Percentiles rank a stretch among this genome's conserved stretches.
Conservation (phyloP, 2,113 vertebrate genomes). For the Quiscalus mexicanus region DNA sequence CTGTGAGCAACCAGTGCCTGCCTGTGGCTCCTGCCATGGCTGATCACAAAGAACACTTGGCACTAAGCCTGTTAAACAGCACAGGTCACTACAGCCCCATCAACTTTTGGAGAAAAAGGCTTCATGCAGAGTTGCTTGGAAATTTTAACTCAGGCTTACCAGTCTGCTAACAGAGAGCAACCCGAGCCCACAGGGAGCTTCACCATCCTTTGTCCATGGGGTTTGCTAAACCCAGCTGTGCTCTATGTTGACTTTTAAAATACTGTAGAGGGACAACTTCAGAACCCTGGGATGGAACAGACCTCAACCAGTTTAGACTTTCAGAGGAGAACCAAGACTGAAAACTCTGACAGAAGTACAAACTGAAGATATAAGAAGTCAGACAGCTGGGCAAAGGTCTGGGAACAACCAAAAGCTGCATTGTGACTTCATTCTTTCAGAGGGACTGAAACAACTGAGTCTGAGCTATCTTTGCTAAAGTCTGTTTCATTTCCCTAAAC, state of each 20-base stretch:
- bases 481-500: background rate
- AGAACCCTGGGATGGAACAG: background rate
- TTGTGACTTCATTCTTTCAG: background rate
- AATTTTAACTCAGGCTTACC: background rate
- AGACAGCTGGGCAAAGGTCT: background rate
- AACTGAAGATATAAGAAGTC: background rate
- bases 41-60: background rate
- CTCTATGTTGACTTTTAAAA: background rate
- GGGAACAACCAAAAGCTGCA: background rate
- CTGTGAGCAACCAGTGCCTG: background rate
- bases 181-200: background rate
- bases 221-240: background rate
- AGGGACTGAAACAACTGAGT: background rate
- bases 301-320: background rate
- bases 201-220: background rate
- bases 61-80: background rate
- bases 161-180: background rate
- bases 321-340: background rate
- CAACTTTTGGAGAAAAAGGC: background rate
- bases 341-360: background rate
- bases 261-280: background rate
- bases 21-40: fast-evolving
- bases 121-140: background rate
- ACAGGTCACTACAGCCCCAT: background rate
- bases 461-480: background rate